phyloP scores from a whole-genome alignment of 2,797 vertebrate species.

The Fratercula arctica region DNA sequence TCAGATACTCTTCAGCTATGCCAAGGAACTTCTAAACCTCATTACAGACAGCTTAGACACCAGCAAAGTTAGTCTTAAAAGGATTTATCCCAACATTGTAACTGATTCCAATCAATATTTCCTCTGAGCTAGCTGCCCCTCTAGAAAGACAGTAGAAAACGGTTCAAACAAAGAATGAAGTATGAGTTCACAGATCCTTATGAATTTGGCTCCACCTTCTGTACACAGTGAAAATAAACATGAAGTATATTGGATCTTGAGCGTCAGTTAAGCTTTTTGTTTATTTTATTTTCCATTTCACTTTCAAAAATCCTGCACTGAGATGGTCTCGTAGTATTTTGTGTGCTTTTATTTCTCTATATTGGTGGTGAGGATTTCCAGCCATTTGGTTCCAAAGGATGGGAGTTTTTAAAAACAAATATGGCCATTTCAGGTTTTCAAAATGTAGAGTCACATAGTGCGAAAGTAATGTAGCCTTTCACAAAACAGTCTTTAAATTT shows the following conservation, averaged over 20 bases:
- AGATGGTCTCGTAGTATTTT: not conserved
- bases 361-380: not conserved
- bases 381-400: not conserved
- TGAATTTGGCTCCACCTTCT: constrained; percentile 81
- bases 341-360: not conserved
- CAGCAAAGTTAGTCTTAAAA: not conserved
- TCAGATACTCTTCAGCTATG: not conserved
- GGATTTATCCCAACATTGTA: not conserved
- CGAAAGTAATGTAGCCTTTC: not conserved
- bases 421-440: not conserved
- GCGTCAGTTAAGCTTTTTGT: not conserved
- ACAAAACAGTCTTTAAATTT: not conserved
- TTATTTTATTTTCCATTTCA: not conserved
- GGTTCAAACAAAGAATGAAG: not conserved
- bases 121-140: not conserved
- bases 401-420: not conserved
- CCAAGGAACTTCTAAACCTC: not conserved
- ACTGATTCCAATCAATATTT: not conserved
- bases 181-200: constrained; percentile 58
- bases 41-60: not conserved
- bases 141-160: not conserved
- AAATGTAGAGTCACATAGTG: not conserved
- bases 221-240: constrained; percentile 72
- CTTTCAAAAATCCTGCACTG: not conserved
- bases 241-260: not conserved